phyloP scores from a whole-genome alignment of 2,888 invertebrate genomes.

The Scaptomyza reducta region DNA sequence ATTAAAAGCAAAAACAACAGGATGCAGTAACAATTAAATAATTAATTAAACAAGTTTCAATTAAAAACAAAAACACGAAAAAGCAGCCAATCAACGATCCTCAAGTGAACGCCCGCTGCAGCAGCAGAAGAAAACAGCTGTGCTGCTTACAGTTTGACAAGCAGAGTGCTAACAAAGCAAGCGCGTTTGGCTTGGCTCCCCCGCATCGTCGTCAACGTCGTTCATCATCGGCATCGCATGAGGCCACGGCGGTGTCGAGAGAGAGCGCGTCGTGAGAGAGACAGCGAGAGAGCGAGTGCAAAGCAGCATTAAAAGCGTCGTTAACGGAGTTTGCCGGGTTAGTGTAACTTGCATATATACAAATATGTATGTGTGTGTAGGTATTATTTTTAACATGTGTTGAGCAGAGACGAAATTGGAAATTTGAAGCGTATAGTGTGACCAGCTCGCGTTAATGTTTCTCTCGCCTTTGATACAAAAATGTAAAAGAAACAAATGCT shows the following conservation, averaged over 20 bases:
- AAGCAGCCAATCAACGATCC: conserved; percentile 41
- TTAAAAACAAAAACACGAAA: conserved; percentile 38
- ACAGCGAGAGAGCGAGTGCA: conserved; percentile 23
- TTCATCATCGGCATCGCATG: conserved; percentile 37
- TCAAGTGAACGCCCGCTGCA: conserved; percentile 66
- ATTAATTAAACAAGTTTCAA: conserved; percentile 48
- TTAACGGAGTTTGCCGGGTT: conserved; percentile 69
- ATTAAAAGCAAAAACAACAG: conserved; percentile 39
- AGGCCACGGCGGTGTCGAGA: conserved; percentile 32
- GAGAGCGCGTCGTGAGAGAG: conserved; percentile 44
- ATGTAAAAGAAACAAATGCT: conserved; percentile 9
- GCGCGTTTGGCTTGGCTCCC: conserved; percentile 48
- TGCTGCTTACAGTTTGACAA: conserved; percentile 61
- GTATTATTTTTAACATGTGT: conserved; percentile 34
- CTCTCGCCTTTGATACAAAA: conserved; percentile 7
- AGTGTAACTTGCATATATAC: conserved; percentile 40
- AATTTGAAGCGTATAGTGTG: conserved; percentile 24
- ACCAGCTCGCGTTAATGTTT: conserved; percentile 26
- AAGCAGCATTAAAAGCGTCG: conserved; percentile 47
- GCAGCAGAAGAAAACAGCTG: conserved; percentile 67
- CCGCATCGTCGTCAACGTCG: conserved; percentile 50
- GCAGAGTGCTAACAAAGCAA: conserved; percentile 15
- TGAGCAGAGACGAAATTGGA: conserved; percentile 20
- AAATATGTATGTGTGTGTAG: conserved; percentile 9
- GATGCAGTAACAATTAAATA: conserved; percentile 42